Evolutionary conservation across 2,888 invertebrate genomes (phyloP).

Genomic region (Polymixis lichenea): DNA sequence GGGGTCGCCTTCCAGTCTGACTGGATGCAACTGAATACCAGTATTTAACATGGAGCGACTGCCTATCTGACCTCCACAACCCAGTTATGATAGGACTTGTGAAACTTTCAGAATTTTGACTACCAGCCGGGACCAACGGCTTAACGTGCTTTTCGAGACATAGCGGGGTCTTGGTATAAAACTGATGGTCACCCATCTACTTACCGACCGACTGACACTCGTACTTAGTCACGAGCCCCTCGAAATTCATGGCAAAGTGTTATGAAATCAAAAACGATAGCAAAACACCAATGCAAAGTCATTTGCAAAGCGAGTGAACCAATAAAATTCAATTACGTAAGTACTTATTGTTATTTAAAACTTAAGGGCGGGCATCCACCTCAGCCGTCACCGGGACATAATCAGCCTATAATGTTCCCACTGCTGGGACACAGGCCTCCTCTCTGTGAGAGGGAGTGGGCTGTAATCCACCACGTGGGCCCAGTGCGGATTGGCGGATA

Average conservation of each 20-base stretch:
- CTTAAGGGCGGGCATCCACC: not conserved
- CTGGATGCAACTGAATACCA: not conserved
- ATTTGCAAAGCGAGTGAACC: conserved; percentile 4
- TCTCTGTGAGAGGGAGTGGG: no score
- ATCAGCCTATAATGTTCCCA: no score
- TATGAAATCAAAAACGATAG: not conserved
- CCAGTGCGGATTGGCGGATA: no score
- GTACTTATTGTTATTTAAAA: conserved; percentile 15
- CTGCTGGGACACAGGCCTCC: no score
- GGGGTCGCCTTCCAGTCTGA: not conserved
- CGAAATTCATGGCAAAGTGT: no score
- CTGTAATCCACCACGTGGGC: no score
- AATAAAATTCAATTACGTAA: conserved; percentile 1
- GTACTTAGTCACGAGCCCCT: not conserved
- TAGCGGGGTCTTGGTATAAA: not conserved
- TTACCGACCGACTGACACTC: not conserved
- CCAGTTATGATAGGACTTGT: no score
- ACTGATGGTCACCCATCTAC: not conserved
- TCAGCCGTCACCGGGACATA: not conserved
- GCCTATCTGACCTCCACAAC: no score
- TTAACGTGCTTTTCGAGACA: not conserved
- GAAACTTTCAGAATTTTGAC: not conserved
- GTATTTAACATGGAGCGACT: not conserved
- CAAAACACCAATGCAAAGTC: not conserved
- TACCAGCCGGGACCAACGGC: not conserved